A percentile compares a stretch with the other conserved stretches of the same genome.
These are phyloP conservation scores for Phainopepla nitens DNA, from an alignment of 2,113 vertebrate species.

Conservation along the genomic window DNA sequence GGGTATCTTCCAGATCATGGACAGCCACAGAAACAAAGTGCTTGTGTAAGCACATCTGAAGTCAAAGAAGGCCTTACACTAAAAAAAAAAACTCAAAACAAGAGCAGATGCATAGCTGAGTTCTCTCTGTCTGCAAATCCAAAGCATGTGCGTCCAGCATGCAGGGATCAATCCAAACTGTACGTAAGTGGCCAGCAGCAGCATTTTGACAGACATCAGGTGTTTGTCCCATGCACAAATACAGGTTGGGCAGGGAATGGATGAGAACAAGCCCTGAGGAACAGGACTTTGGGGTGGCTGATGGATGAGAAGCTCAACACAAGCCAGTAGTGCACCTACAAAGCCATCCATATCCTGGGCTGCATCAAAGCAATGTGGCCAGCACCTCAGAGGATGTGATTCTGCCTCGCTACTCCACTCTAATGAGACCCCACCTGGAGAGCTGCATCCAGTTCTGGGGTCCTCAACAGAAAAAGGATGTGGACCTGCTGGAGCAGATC, in stretches of 20 bases:
- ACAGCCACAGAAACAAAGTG: neutral
- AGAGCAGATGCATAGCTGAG: neutral
- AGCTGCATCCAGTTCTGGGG: neutral
- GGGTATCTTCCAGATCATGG: neutral
- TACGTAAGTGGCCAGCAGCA: rapidly evolving
- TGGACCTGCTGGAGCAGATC: neutral
- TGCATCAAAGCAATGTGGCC: neutral
- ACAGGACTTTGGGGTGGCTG: neutral
- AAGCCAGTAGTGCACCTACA: neutral
- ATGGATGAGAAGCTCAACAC: neutral
- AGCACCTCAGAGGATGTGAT: neutral
- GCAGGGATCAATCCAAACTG: neutral
- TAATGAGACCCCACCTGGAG: neutral
- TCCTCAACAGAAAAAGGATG: neutral
- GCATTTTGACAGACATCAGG: neutral
- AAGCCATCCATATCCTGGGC: neutral
- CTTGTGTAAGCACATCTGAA: neutral
- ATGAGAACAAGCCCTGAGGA: neutral
- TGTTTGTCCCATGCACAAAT: neutral
- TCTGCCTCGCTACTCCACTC: neutral
- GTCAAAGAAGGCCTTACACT: neutral
- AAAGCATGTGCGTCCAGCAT: neutral
- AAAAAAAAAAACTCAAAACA: neutral
- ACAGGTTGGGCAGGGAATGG: neutral
- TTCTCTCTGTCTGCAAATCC: neutral